These are phyloP conservation scores for Aphidius gifuensis DNA, from an alignment of 1,140 invertebrate species.

Conservation along the genomic window DNA sequence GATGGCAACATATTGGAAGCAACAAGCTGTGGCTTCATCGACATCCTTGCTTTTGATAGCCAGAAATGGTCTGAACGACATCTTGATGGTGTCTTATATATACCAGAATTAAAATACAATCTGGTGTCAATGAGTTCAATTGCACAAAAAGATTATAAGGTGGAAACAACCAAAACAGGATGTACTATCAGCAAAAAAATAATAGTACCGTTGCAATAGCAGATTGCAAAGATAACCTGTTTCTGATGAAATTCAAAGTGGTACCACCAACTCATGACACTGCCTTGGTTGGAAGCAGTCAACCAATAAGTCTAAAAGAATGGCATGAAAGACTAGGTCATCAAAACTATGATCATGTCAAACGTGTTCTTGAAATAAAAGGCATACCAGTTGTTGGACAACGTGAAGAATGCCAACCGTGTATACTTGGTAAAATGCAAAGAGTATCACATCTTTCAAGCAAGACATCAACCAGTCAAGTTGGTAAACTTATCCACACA, in stretches of 20 bases:
- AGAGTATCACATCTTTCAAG: constrained; percentile 35
- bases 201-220: too few species aligned
- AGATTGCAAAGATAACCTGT: too few species aligned
- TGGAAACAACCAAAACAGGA: too few species aligned
- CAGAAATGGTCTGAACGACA: constrained; percentile 26
- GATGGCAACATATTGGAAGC: constrained; percentile 30
- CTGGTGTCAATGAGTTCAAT: constrained; percentile 42
- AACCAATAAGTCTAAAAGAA: background rate
- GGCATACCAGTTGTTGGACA: too few species aligned
- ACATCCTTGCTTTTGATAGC: constrained; percentile 27
- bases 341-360: too few species aligned
- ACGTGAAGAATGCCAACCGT: constrained; percentile 12
- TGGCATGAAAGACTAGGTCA: background rate
- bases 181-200: too few species aligned
- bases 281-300: too few species aligned
- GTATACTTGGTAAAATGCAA: constrained; percentile 25
- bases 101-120: constrained; percentile 45
- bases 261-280: too few species aligned
- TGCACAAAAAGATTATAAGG: constrained; percentile 4
- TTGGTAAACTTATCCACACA: constrained; percentile 39
- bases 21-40: constrained; percentile 28
- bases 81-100: constrained; percentile 42
- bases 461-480: constrained; percentile 28
- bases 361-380: too few species aligned
- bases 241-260: too few species aligned